These are phyloP conservation scores for Drosophila antonietae DNA, from an alignment of 2,888 invertebrate species.

Conservation along the genomic window DNA sequence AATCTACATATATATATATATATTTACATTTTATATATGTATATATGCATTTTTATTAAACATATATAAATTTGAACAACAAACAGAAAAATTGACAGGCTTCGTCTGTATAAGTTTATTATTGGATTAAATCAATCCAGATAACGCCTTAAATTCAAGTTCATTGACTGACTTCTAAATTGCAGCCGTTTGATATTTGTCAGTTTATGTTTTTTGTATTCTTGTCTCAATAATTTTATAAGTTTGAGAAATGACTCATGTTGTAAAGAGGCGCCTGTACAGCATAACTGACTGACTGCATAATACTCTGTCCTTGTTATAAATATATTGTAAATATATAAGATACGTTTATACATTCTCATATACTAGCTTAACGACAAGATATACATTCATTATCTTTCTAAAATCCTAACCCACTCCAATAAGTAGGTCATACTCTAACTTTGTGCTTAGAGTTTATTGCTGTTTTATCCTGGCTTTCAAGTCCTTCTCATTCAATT, in stretches of 20 bases:
- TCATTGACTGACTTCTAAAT: constrained; percentile 41
- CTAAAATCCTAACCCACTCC: neutral
- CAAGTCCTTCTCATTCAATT: constrained; percentile 26
- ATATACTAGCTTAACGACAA: neutral
- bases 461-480: constrained; percentile 27
- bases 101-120: neutral
- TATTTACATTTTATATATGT: neutral
- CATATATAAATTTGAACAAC: neutral
- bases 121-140: constrained; percentile 5
- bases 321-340: neutral
- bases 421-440: constrained; percentile 9
- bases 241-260: constrained; percentile 22
- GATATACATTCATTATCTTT: neutral
- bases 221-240: neutral
- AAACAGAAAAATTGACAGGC: constrained; percentile 14
- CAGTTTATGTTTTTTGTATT: neutral
- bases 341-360: neutral
- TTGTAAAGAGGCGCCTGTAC: neutral
- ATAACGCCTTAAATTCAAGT: constrained; percentile 30
- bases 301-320: neutral
- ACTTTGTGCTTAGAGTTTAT: constrained; percentile 34
- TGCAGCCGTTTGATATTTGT: neutral
- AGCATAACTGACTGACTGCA: neutral
- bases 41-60: neutral
- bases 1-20: neutral